A percentile compares a stretch with the other conserved stretches of the same genome.
Evolutionary conservation across 2,797 vertebrate species (phyloP).

Genomic region (Echeneis naucrates): DNA sequence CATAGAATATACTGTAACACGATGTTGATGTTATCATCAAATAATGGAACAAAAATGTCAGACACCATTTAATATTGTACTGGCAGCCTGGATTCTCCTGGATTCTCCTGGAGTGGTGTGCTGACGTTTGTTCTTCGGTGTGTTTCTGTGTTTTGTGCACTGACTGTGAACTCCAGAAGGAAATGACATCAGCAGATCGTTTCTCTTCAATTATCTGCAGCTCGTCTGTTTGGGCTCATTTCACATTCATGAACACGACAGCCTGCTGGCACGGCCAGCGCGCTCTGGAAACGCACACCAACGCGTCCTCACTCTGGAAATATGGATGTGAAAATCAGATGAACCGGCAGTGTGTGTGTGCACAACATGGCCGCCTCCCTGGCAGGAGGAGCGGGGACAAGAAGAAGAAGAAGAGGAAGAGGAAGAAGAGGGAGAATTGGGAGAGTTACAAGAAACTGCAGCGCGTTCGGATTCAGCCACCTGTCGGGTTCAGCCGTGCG

Average conservation of each 20-base stretch:
- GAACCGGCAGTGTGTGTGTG: constrained; percentile 35
- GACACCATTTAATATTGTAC: too few relatives aligned
- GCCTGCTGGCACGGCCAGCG: constrained; percentile 63
- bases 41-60: too few relatives aligned
- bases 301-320: constrained; percentile 43
- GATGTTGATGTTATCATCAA: too few relatives aligned
- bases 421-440: neutral
- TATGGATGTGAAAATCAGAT: constrained; percentile 62
- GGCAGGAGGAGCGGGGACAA: constrained; percentile 41
- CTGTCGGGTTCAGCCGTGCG: constrained; percentile 41
- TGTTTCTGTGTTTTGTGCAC: neutral
- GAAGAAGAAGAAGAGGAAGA: too few relatives aligned
- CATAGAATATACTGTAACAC: too few relatives aligned
- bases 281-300: constrained; percentile 39
- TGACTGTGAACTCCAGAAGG: constrained; percentile 50
- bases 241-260: constrained; percentile 64
- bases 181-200: constrained; percentile 58
- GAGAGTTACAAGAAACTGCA: constrained; percentile 41
- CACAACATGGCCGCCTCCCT: constrained; percentile 43
- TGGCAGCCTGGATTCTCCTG: too few relatives aligned
- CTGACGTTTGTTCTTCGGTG: neutral
- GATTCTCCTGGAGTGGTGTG: too few relatives aligned
- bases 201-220: constrained; percentile 63
- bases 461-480: constrained; percentile 48
- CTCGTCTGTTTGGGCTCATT: constrained; percentile 68